phyloP scores from a whole-genome alignment of 2,888 invertebrate genomes.

The Drosophila infuscata region DNA sequence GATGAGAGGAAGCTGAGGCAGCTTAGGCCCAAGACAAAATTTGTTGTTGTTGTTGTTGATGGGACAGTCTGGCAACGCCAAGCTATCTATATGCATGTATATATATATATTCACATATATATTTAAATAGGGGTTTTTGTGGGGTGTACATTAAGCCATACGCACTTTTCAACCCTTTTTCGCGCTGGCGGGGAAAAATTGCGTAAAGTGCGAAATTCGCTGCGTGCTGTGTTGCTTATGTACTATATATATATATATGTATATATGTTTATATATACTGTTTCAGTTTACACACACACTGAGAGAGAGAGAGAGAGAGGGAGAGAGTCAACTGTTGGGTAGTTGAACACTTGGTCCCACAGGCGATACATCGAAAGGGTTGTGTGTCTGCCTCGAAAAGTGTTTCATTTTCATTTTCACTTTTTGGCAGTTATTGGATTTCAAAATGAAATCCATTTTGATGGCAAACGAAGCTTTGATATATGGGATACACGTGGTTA shows the following conservation, averaged over 20 bases:
- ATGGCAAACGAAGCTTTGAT: conserved; percentile 75
- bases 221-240: conserved; percentile 46
- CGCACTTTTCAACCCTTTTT: conserved; percentile 79
- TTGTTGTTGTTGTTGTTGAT: conserved; percentile 16
- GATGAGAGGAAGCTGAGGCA: conserved; percentile 36
- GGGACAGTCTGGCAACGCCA: conserved; percentile 72
- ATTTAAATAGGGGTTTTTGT: conserved; percentile 26
- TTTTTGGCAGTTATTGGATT: conserved; percentile 77
- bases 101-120: conserved; percentile 27
- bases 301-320: conserved; percentile 8
- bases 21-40: conserved; percentile 38
- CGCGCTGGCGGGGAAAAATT: conserved; percentile 75
- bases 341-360: conserved; percentile 37
- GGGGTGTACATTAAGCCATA: conserved; percentile 59
- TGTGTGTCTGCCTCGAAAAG: conserved; percentile 54
- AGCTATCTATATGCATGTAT: conserved; percentile 17
- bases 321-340: conserved; percentile 36
- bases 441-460: conserved; percentile 82
- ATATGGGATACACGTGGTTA: conserved; percentile 72
- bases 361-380: conserved; percentile 60
- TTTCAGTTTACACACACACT: conserved; percentile 62
- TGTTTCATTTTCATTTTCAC: conserved; percentile 66
- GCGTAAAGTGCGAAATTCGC: conserved; percentile 75
- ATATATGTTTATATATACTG: conserved; percentile 52
- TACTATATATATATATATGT: conserved; percentile 26